Percentiles rank a stretch among this genome's conserved stretches.
Evolutionary conservation across 2,888 invertebrate species (phyloP).

Genomic region (Strigamia maritima): DNA sequence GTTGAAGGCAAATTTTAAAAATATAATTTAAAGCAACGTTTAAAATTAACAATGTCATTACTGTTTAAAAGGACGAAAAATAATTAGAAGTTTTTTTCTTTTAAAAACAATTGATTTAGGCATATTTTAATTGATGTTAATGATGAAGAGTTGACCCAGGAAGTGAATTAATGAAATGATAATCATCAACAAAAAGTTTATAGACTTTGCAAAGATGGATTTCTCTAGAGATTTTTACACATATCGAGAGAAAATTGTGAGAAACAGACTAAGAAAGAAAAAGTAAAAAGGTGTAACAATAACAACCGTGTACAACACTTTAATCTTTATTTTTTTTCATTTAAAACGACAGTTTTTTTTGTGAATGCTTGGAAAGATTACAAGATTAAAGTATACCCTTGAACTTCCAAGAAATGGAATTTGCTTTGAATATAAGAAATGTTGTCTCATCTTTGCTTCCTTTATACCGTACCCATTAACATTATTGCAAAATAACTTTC

Average conservation of each 20-base stretch:
- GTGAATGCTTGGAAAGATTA: neutral
- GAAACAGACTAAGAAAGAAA: neutral
- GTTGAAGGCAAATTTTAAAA: neutral
- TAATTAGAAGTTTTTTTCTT: neutral
- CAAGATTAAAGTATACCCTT: neutral
- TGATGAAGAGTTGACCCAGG: slow-evolving; percentile 1
- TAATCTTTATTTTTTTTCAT: neutral
- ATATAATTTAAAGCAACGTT: neutral
- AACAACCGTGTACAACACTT: neutral
- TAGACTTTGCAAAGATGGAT: neutral
- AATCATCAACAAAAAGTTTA: neutral
- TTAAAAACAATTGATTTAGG: neutral
- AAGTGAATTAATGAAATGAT: neutral
- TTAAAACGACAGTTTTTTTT: neutral
- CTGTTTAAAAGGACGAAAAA: neutral
- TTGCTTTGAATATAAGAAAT: neutral
- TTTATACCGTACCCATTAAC: neutral
- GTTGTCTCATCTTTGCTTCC: neutral
- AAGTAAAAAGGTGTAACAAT: neutral
- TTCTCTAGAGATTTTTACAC: neutral
- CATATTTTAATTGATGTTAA: slow-evolving; percentile 16
- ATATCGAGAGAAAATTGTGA: neutral
- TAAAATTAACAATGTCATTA: neutral
- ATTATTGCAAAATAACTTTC: neutral
- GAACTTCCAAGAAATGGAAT: neutral